These are phyloP conservation scores for Gymnobelideus leadbeateri DNA, from an alignment of 2,113 vertebrate genomes.

Conservation along the genomic window DNA sequence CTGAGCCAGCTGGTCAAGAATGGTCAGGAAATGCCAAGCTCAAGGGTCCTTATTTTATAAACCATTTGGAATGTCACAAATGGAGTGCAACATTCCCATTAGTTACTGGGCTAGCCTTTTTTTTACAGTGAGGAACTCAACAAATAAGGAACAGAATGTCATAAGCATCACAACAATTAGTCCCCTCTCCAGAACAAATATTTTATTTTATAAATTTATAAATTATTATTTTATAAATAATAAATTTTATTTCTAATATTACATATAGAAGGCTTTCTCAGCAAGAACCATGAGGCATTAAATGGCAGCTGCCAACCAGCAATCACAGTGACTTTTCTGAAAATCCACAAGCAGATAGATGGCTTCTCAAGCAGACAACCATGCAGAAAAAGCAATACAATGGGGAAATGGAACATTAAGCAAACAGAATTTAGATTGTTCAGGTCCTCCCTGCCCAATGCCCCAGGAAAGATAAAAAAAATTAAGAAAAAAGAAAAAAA, in stretches of 20 bases:
- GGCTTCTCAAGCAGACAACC: not conserved
- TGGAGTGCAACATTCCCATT: conserved; percentile 40
- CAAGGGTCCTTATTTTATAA: conserved; percentile 34
- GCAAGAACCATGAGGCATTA: not conserved
- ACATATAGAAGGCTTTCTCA: not conserved
- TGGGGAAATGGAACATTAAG: not conserved
- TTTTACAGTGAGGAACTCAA: not conserved
- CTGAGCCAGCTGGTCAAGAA: conserved; percentile 24
- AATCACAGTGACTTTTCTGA: not conserved
- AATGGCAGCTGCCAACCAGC: not conserved
- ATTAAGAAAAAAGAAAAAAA: too few relatives aligned
- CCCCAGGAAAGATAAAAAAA: not conserved
- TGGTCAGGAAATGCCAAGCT: conserved; percentile 29
- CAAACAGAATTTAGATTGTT: not conserved
- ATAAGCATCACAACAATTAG: not conserved
- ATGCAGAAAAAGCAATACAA: not conserved
- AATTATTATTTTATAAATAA: too few relatives aligned
- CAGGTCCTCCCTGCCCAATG: not conserved
- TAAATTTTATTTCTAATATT: not conserved
- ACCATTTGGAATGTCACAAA: conserved; percentile 32
- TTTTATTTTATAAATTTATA: too few relatives aligned
- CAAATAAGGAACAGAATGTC: conserved; percentile 12
- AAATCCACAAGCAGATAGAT: not conserved
- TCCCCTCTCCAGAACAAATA: not conserved
- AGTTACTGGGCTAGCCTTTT: conserved; percentile 28